Evolutionary conservation across 2,888 invertebrate species (phyloP).

Genomic region (Chaetoderma sp.): DNA sequence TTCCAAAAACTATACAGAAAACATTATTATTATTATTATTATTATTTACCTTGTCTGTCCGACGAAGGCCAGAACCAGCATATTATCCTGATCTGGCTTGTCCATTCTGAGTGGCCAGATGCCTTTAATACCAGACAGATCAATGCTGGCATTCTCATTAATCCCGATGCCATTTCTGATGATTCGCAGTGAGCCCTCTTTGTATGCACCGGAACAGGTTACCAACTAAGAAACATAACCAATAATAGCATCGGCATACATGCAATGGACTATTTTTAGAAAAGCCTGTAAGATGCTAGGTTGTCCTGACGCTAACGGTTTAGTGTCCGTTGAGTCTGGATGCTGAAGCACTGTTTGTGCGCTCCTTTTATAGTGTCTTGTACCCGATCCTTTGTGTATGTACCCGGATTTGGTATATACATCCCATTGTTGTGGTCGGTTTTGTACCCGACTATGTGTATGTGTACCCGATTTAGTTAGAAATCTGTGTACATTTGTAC

Average conservation of each 20-base stretch:
- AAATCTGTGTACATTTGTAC: too few species aligned
- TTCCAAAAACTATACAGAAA: not conserved
- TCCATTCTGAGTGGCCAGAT: constrained; percentile 94
- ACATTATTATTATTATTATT: not conserved
- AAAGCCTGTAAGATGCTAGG: too few species aligned
- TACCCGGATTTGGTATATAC: too few species aligned
- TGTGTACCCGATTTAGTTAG: too few species aligned
- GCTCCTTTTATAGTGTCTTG: too few species aligned
- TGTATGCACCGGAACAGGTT: constrained; percentile 96
- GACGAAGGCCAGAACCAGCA: constrained; percentile 94
- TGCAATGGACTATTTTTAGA: too few species aligned
- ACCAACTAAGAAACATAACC: constrained; percentile 76
- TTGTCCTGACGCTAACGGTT: too few species aligned
- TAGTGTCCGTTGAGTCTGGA: too few species aligned
- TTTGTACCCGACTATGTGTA: too few species aligned
- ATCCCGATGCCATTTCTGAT: constrained; percentile 99
- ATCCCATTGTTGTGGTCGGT: too few species aligned
- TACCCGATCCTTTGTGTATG: too few species aligned
- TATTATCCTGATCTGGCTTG: constrained; percentile 79
- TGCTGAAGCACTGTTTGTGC: too few species aligned
- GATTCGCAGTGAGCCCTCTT: constrained; percentile 96
- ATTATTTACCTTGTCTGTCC: constrained; percentile 84
- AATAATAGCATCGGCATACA: not conserved
- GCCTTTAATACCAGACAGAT: constrained; percentile 95
- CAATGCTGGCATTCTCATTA: constrained; percentile 97